These are phyloP conservation scores for Thunnus maccoyii DNA, from an alignment of 2,113 vertebrate species.

Conservation along the genomic window DNA sequence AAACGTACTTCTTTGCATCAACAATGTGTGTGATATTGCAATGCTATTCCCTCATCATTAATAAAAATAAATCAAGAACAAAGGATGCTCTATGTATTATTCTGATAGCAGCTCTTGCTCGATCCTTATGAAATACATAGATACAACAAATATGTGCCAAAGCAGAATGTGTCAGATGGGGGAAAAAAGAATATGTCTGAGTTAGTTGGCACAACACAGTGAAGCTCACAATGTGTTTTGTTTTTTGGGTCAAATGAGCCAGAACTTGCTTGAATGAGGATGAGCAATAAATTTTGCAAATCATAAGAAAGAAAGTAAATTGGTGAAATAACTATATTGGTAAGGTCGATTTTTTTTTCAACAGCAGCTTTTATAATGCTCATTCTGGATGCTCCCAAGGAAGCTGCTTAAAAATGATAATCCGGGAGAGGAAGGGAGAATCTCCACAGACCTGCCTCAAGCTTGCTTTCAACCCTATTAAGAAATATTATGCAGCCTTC, in stretches of 20 bases:
- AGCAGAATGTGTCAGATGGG: background rate
- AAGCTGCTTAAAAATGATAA: slow-evolving; percentile 89
- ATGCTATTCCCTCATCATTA: slow-evolving; percentile 40
- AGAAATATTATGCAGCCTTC: slow-evolving; percentile 85
- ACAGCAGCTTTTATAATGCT: slow-evolving; percentile 55
- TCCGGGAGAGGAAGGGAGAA: slow-evolving; percentile 84
- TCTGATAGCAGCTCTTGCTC: slow-evolving; percentile 19
- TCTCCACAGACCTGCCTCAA: slow-evolving; percentile 85
- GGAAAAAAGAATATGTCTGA: slow-evolving; percentile 11
- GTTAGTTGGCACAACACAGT: background rate
- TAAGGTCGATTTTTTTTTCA: slow-evolving; percentile 41
- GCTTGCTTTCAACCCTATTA: slow-evolving; percentile 85
- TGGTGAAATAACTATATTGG: slow-evolving; percentile 73
- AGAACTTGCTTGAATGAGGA: slow-evolving; percentile 17
- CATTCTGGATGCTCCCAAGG: slow-evolving; percentile 82
- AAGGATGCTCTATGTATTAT: slow-evolving; percentile 15
- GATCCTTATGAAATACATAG: background rate
- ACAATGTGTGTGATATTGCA: background rate
- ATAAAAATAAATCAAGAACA: slow-evolving; percentile 30
- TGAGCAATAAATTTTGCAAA: slow-evolving; percentile 46
- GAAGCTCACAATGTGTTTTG: slow-evolving; percentile 1
- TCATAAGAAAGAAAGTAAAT: slow-evolving; percentile 55
- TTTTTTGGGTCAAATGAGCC: slow-evolving; percentile 37
- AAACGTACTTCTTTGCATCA: slow-evolving; percentile 28
- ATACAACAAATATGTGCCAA: background rate